Evolutionary conservation across 2,113 vertebrate species (phyloP), one percentile per base, ranked within the genome.

Genomic region (Castor canadensis): DNA sequence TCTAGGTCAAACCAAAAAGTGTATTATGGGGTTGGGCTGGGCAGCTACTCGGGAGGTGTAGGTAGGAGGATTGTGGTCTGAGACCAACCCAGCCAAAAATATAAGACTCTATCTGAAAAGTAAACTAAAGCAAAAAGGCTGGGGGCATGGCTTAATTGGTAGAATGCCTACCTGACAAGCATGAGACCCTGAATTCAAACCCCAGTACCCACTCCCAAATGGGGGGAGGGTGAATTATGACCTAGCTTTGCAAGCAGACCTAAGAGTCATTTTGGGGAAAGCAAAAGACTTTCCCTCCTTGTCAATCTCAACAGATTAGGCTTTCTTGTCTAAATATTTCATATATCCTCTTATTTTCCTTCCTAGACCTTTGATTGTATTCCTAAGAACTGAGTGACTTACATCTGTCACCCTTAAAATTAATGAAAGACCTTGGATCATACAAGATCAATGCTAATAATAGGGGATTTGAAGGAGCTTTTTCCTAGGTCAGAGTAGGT

Each of bases 391-490:
- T 40, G 49, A 85, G 60, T 92, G 76, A 82, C 90, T 90, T 72
- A 49, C 1, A 43, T 82, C 56, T 43, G 35, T 71, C 77, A 96
- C 80, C 26, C 49, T 85, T n/a, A 79, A 89, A 94, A 95, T 85
- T 84, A 96, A 88, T 85, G 17, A 60, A 73, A 90, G 82, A n/a
- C 30, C 62, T 95, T 47, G 85, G 60, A 76, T 95, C 43, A 69
- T 26, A 17, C 8, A 56, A 52, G 58, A 90, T 85, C 85, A 67
- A 82, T 62, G 72, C 6, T 86, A 93, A 77, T 69, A 92, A 90
- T 12, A 84, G 73, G 6, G 77, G 86, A 93, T 95, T 91, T 77
- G 52, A 62, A 88, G 66, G 60, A 81, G 47, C 0, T 92, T 93
- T 86, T 16, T 56, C 88, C 62, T 86, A 79, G 93, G 64, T 85